Evolutionary conservation across 2,797 vertebrate genomes (phyloP), one percentile per base, ranked within the genome.

Genomic region (Muraenolepis orangiensis): DNA sequence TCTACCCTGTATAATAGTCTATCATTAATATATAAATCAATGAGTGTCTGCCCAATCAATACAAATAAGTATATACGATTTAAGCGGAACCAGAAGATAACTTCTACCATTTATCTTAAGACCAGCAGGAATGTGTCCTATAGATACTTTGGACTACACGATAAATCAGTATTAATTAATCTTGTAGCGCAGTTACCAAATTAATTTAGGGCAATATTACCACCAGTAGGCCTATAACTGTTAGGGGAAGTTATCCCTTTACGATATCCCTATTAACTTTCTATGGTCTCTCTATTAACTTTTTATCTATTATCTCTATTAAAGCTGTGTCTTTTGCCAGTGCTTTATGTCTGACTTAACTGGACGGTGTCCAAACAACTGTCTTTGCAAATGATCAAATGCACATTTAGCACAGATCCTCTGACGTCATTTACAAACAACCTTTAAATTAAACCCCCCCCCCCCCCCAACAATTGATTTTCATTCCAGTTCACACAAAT

Each of bases 401-500:
- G 57, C n/a, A 26, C 57, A 64, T 57, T 57, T 23, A 57, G 51
- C 51, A 64, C 23, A 57, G 51, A 57, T 64, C 57, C 57, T 64
- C 57, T 64, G 23, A 64, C 26, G 23, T 64, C 1, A 6, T 51
- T 26, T 64, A 64, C 57, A 64, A 64, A 64, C 57, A 64, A 26
- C n/a, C 57, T 11, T 26, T 26, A 64, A 64, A 26, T 64, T n/a
- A 46, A 75, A 36, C n/a, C n/a, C n/a, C n/a, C n/a, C n/a, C n/a
- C n/a, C n/a, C n/a, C n/a, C n/a, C n/a, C n/a, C n/a, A n/a, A n/a
- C n/a, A n/a, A n/a, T n/a, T 32, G 77, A 61, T 77, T 78, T 81
- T 66, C 28, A 3, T 3, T 42, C 20, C 23, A 74, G 34, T 66
- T 57, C 74, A 82, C 78, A 72, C 82, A 88, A 85, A n/a, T n/a